These are phyloP conservation scores for Urocitellus parryii DNA, from an alignment of 2,113 vertebrate genomes.

Conservation along the genomic window DNA sequence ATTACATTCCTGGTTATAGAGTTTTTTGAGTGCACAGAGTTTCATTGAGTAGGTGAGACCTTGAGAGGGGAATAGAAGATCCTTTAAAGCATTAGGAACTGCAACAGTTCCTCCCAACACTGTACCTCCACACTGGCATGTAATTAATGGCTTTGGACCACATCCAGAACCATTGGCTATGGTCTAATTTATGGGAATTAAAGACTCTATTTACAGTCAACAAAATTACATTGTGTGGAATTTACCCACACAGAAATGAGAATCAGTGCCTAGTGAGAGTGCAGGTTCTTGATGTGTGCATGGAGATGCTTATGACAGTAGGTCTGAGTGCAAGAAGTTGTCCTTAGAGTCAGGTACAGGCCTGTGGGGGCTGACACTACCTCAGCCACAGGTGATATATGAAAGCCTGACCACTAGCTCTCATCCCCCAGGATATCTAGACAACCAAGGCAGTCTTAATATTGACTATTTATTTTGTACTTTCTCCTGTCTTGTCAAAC, in stretches of 20 bases:
- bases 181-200: background rate
- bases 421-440: background rate
- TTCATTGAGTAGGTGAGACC: background rate
- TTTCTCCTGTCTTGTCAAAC: background rate
- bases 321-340: background rate
- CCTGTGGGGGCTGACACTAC: background rate
- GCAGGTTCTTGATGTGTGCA: background rate
- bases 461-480: background rate
- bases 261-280: background rate
- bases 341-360: background rate
- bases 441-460: background rate
- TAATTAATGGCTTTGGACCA: background rate
- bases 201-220: background rate
- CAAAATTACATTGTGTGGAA: background rate
- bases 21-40: background rate
- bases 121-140: background rate
- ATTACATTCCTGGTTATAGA: background rate
- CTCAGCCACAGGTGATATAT: background rate
- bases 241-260: background rate
- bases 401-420: background rate
- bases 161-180: too few relatives aligned
- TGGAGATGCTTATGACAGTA: background rate
- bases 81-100: background rate
- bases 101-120: background rate
- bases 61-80: background rate